Evolutionary conservation across 2,888 invertebrate genomes (phyloP).

Genomic region (Anoncus sp.): DNA sequence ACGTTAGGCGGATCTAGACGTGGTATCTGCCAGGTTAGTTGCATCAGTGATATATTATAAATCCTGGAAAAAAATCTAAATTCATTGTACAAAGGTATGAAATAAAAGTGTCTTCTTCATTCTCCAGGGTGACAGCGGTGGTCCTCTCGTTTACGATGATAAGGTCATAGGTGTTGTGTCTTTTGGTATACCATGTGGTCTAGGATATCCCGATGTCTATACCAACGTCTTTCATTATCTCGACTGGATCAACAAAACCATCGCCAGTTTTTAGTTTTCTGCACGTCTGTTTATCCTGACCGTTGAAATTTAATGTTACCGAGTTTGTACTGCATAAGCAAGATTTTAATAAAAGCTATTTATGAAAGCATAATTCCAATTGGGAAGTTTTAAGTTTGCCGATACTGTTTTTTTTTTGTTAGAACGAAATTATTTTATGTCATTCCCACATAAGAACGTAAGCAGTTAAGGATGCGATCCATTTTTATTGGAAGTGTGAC

Average conservation of each 20-base stretch:
- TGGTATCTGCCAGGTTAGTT: constrained; percentile 45
- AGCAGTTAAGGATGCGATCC: too few species aligned
- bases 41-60: not conserved
- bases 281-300: not conserved
- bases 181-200: constrained; percentile 60
- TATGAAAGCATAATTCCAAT: too few species aligned
- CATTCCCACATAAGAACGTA: too few species aligned
- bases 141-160: constrained; percentile 55
- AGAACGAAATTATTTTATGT: too few species aligned
- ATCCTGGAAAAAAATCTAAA: not conserved
- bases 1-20: constrained; percentile 17
- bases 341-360: too few species aligned
- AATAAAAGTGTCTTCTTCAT: not conserved
- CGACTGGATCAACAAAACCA: constrained; percentile 9
- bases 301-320: not conserved
- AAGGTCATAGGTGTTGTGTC: constrained; percentile 64
- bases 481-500: too few species aligned
- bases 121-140: constrained; percentile 62
- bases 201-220: constrained; percentile 61
- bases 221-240: constrained; percentile 53
- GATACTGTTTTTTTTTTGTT: too few species aligned
- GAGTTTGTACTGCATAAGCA: too few species aligned
- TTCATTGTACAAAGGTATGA: not conserved
- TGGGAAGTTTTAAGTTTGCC: too few species aligned
- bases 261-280: not conserved